phyloP scores from a whole-genome alignment of 2,888 invertebrate species.

The Ceraclea dissimilis region DNA sequence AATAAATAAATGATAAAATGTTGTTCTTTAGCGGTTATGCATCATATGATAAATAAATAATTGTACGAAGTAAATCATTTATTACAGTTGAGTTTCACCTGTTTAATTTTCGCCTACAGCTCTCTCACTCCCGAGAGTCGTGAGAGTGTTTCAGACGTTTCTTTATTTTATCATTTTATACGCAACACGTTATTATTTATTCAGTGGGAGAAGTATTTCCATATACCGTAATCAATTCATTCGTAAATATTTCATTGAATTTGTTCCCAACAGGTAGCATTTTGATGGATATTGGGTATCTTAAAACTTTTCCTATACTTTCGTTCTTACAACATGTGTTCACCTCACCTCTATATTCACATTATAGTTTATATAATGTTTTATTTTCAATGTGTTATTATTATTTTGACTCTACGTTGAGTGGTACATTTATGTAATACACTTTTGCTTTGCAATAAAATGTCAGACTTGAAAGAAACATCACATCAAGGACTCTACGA shows the following conservation, averaged over 20 bases:
- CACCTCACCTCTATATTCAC: too few relatives aligned
- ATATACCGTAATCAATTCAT: slow-evolving; percentile 11
- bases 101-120: neutral
- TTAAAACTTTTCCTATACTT: too few relatives aligned
- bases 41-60: neutral
- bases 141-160: neutral
- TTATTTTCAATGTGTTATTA: too few relatives aligned
- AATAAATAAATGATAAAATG: too few relatives aligned
- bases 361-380: too few relatives aligned
- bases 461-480: neutral
- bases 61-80: neutral
- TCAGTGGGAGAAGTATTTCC: slow-evolving; percentile 7
- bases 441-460: neutral
- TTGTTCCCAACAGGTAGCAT: neutral
- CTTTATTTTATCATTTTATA: neutral
- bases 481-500: neutral
- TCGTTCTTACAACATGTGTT: too few relatives aligned
- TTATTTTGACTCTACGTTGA: too few relatives aligned
- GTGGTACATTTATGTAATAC: too few relatives aligned
- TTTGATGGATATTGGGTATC: too few relatives aligned
- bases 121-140: neutral
- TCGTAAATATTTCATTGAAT: slow-evolving; percentile 7
- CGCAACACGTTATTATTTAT: slow-evolving; percentile 4
- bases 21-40: too few relatives aligned
- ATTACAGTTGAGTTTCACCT: neutral